Percentiles rank a stretch among this genome's conserved stretches.
phyloP scores from a whole-genome alignment of 2,113 vertebrate genomes.

The Canis aureus region DNA sequence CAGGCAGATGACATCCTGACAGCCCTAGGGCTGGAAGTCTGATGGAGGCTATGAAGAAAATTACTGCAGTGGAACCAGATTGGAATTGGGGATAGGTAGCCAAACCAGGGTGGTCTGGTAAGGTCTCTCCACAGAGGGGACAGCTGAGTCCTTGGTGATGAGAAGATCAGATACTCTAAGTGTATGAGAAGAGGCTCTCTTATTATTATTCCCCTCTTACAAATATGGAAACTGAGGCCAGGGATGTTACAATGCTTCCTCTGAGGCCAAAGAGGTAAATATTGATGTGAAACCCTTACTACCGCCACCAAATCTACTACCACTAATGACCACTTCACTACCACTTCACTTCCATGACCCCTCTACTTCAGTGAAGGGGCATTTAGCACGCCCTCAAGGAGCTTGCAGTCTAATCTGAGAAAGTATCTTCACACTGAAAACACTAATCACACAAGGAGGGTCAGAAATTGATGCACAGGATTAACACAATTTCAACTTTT shows the following conservation, averaged over 20 bases:
- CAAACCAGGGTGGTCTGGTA: background rate
- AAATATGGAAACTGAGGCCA: conserved; percentile 7
- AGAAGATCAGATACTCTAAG: background rate
- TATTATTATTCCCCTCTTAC: background rate
- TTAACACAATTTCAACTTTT: background rate
- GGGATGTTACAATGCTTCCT: background rate
- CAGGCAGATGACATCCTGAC: background rate
- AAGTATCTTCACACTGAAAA: background rate
- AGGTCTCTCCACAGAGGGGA: background rate
- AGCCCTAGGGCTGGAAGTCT: background rate
- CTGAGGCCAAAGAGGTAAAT: background rate
- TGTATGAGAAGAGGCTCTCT: background rate
- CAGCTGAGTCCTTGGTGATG: background rate
- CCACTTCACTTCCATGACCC: too few species aligned
- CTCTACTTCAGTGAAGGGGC: background rate
- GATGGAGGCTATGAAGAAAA: background rate
- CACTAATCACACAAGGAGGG: background rate
- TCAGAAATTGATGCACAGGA: background rate
- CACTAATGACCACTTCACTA: too few species aligned
- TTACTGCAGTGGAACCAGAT: background rate
- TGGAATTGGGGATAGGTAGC: rapidly evolving
- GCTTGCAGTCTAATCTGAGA: background rate
- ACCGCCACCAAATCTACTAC: background rate
- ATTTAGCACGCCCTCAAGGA: background rate
- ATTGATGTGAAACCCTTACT: background rate